phyloP scores from a whole-genome alignment of 2,888 invertebrate species.

The Sesamia inferens region DNA sequence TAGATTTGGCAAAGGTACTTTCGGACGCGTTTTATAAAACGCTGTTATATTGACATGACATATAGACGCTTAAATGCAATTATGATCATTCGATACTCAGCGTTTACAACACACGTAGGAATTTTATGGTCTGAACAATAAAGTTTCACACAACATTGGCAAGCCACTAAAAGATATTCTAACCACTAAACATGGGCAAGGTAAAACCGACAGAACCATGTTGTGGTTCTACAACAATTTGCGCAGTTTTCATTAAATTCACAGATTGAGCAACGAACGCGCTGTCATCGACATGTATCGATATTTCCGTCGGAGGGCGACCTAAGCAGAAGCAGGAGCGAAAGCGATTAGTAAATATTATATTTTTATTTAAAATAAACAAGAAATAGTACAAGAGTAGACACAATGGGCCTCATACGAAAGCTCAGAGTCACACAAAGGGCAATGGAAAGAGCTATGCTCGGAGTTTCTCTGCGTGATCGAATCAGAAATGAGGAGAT shows the following conservation, averaged over 20 bases:
- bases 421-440: too few relatives aligned
- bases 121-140: neutral
- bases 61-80: neutral
- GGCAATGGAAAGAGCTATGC: too few relatives aligned
- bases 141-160: conserved; percentile 3
- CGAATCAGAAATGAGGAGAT: too few relatives aligned
- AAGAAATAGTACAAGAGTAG: too few relatives aligned
- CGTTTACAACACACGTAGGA: neutral
- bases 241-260: conserved; percentile 38
- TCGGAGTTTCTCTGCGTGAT: too few relatives aligned
- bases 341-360: too few relatives aligned
- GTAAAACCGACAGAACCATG: conserved; percentile 21
- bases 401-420: too few relatives aligned
- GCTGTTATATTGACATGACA: neutral
- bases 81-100: neutral
- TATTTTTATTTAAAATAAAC: too few relatives aligned
- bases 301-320: conserved; percentile 10
- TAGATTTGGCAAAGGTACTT: neutral
- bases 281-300: conserved; percentile 41
- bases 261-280: conserved; percentile 25
- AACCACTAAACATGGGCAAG: conserved; percentile 35
- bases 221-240: conserved; percentile 34
- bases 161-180: conserved; percentile 11
- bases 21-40: neutral
- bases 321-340: neutral